Evolutionary conservation across 2,888 invertebrate species (phyloP).

Genomic region (Dinocampus coccinellae): DNA sequence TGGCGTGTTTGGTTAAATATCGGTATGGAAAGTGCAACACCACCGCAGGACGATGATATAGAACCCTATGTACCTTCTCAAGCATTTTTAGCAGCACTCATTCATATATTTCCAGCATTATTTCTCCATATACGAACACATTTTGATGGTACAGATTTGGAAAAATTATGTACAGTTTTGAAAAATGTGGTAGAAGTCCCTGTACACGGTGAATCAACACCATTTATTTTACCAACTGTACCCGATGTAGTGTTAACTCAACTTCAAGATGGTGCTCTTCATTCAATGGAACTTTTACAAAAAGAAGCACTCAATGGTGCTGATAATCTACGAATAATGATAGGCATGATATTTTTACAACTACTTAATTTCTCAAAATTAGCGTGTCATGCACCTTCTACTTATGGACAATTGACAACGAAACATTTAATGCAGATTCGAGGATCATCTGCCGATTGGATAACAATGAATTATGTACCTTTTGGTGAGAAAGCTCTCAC

Average conservation of each 20-base stretch:
- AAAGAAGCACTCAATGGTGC: constrained; percentile 77
- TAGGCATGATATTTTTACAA: constrained; percentile 78
- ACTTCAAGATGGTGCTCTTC: constrained; percentile 86
- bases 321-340: constrained; percentile 75
- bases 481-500: constrained; percentile 86
- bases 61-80: constrained; percentile 91
- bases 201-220: constrained; percentile 83
- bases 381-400: constrained; percentile 77
- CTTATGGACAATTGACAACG: constrained; percentile 71
- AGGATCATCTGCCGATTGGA: constrained; percentile 75
- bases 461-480: constrained; percentile 86
- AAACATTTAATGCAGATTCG: constrained; percentile 67
- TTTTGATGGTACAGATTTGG: constrained; percentile 81
- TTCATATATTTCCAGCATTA: constrained; percentile 95
- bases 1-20: constrained; percentile 92
- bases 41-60: constrained; percentile 70
- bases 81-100: constrained; percentile 92
- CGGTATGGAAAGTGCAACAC: constrained; percentile 82
- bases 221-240: constrained; percentile 84
- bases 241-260: constrained; percentile 86
- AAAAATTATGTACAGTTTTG: constrained; percentile 82
- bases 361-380: constrained; percentile 78
- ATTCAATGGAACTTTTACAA: constrained; percentile 89
- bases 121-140: constrained; percentile 88
- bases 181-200: constrained; percentile 85